Evolutionary conservation across 1,140 invertebrate genomes (phyloP), one percentile per base, ranked within the genome.

Genomic region (Ectropis grisescens): DNA sequence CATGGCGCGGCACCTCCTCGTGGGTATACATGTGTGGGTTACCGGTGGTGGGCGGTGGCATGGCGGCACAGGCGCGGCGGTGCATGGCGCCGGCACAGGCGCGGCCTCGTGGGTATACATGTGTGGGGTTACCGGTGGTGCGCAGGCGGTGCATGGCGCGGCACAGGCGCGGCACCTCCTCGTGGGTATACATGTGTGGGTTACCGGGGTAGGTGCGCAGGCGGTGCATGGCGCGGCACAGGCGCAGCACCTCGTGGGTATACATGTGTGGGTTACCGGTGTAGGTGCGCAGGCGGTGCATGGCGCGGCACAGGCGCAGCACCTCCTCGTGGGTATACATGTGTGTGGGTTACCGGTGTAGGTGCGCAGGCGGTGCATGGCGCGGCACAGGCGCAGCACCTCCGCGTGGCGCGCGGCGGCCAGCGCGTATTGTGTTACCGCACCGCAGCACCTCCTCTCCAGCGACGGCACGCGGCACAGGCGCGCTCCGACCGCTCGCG

Each of bases 101-200:
- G 90, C 82, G 71, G 97, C 94, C 66, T 96, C 93, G 30, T 91
- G n/a, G n/a, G n/a, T n/a, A n/a, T n/a, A n/a, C n/a, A n/a, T n/a
- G n/a, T n/a, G n/a, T n/a, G n/a, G n/a, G n/a, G 11, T 13, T 29
- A 93, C 92, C 92, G 57, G 89, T 94, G 70, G 88, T 86, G 48
- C 92, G 90, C 6, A 97, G 85, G 80, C 95, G 95, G 41, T 91
- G 88, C 58, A 97, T 86, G 29, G 95, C 94, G 51, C 88, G 87
- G 45, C 87, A 90, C 6, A 97, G 81, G 37, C 93, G 85, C 33
- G 90, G 85, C 12, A 90, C 82, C 71, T 97, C 94, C 66, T 96
- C 93, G 30, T 91, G n/a, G n/a, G n/a, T n/a, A 8, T 19, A 8
- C 16, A n/a, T 19, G 16, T 19, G 8, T 12, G 11, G n/a, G 11